phyloP scores from a whole-genome alignment of 2,888 invertebrate species.

The Trypoxylon attenuatum region DNA sequence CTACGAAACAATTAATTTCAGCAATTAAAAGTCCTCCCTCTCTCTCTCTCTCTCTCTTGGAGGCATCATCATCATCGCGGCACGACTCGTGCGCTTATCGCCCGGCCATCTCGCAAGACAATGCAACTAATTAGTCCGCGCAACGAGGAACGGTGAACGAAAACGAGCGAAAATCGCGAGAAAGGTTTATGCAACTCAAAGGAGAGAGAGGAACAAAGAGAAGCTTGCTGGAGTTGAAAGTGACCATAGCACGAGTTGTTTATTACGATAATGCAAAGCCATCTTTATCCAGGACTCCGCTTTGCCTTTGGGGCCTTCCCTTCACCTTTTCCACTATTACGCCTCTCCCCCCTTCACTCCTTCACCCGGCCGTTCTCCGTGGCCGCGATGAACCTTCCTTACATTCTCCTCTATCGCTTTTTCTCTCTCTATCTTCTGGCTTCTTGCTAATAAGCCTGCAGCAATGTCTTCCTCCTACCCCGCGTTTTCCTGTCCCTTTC shows the following conservation, averaged over 20 bases:
- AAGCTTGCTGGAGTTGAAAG: background rate
- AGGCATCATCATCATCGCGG: background rate
- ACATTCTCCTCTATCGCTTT: slow-evolving; percentile 24
- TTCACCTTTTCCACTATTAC: slow-evolving; percentile 23
- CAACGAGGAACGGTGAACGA: background rate
- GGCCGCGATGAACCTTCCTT: slow-evolving; percentile 23
- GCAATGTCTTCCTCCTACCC: slow-evolving; percentile 42
- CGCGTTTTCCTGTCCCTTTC: slow-evolving; percentile 12
- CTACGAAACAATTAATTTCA: slow-evolving; percentile 23
- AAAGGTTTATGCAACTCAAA: no score
- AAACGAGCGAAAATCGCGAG: background rate
- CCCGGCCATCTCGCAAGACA: background rate
- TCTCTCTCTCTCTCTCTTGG: background rate
- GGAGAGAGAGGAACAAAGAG: no score
- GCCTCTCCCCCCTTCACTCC: slow-evolving; percentile 16
- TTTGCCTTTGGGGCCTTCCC: slow-evolving; percentile 7
- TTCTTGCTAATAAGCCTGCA: slow-evolving; percentile 55
- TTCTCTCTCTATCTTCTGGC: slow-evolving; percentile 24
- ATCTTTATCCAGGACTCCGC: background rate
- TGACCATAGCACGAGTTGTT: background rate
- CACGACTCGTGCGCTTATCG: background rate
- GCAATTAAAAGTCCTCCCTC: no score
- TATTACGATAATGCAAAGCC: slow-evolving; percentile 1
- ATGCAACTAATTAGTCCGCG: background rate
- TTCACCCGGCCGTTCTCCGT: slow-evolving; percentile 12